Evolutionary conservation across 1,140 invertebrate species (phyloP), one percentile per base, ranked within the genome.

Genomic region (Cheumatopsyche charites): DNA sequence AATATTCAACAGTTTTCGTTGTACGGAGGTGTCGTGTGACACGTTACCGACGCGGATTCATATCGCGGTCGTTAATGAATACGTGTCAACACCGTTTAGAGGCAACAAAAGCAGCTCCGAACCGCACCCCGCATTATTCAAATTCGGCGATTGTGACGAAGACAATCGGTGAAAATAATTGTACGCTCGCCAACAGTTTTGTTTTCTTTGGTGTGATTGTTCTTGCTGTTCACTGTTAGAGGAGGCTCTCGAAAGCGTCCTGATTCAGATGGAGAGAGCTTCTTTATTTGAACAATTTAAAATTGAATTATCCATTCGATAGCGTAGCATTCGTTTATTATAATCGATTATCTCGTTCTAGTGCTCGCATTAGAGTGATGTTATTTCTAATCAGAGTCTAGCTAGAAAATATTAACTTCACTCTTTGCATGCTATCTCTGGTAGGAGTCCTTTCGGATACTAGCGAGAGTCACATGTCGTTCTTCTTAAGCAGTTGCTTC

Each of bases 51-150:
- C 23, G 21, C 55, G 55, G 55, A 58, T 58, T 26, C 55, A 19
- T 58, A 58, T 25, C 55, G 21, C 11, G 11, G 21, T 19, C 11
- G 19, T 58, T 58, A 58, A 58, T 58, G 55, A 58, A 58, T 58
- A 58, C 55, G 55, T 58, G 55, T 58, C 55, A 58, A 58, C 55
- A 58, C 55, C 55, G 55, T 58, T 58, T 58, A 58, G 21, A 58
- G 55, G 21, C 21, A 58, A 58, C 55, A 58, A 58, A 58, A 58
- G 55, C 55, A 19, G 21, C 55, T 58, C 55, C 55, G 23, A 58
- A 58, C 55, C 55, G 55, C 55, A 58, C 55, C 55, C 55, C 55
- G 55, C 55, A 58, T 58, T 58, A 58, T 58, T 58, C 55, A 58
- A 58, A 58, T 58, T 26, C 21, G 55, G 21, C 55, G 55, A 58